phyloP scores from a whole-genome alignment of 2,888 invertebrate species.

The Morpho achilles region DNA sequence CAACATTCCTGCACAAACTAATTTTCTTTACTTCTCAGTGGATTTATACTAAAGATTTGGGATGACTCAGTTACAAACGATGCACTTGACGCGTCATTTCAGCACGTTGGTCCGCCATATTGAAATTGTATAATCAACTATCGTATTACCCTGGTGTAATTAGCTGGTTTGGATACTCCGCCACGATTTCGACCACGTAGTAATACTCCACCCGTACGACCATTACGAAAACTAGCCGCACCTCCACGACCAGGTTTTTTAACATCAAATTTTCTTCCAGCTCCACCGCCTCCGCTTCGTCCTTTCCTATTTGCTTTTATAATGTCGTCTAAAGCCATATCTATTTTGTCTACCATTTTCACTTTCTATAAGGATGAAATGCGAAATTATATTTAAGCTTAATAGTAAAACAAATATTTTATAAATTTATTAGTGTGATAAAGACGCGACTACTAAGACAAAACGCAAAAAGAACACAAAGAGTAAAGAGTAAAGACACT shows the following conservation, averaged over 20 bases:
- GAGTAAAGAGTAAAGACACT: no score
- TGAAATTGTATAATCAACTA: constrained; percentile 46
- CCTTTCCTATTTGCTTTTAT: constrained; percentile 91
- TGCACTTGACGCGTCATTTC: constrained; percentile 54
- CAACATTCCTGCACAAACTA: constrained; percentile 1
- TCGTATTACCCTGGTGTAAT: constrained; percentile 84
- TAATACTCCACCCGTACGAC: constrained; percentile 72
- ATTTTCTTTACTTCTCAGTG: constrained; percentile 4
- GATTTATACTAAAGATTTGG: constrained; percentile 3
- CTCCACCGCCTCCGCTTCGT: constrained; percentile 80
- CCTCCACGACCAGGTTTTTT: constrained; percentile 66
- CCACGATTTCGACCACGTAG: constrained; percentile 87
- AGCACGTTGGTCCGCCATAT: constrained; percentile 66
- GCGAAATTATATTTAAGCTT: not conserved
- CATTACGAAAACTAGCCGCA: constrained; percentile 68
- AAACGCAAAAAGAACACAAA: no score
- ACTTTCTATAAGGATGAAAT: constrained; percentile 16
- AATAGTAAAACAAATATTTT: no score
- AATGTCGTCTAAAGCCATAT: constrained; percentile 98
- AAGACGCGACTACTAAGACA: no score
- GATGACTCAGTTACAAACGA: constrained; percentile 17
- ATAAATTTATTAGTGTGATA: no score
- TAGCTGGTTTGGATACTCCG: constrained; percentile 81
- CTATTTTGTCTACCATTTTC: constrained; percentile 95
- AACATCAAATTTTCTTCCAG: constrained; percentile 69